Evolutionary conservation across 2,113 vertebrate species (phyloP), one percentile per base, ranked within the genome.

Genomic region (Cephalopterus ornatus): DNA sequence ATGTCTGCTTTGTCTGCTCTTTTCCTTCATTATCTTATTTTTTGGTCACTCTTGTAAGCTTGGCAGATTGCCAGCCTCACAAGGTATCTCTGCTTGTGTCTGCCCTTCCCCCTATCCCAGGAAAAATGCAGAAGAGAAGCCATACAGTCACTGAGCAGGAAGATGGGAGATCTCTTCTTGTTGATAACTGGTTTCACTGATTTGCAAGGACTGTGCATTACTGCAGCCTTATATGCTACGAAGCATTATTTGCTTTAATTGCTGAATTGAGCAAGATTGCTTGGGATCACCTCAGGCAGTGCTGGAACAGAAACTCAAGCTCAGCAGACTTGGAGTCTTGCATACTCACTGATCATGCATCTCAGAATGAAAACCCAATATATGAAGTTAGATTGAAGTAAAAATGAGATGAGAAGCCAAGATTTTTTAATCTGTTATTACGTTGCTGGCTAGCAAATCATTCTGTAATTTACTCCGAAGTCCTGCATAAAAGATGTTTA

Each of bases 391-490:
- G 20, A 62, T 32, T 47, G 52, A 66, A 92, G 68, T 47, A 19
- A 90, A 88, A 85, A 44, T 39, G 52, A 50, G 35, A 75, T n/a
- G 35, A 88, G 35, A 95, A 49, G 39, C 56, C 56, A 85, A 61
- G 2, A 0, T 46, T 53, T 46, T 58, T 35, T 22, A 56, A 55
- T 86, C 23, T 49, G 0, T 59, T 62, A 17, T 22, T 78, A 16
- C 75, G 11, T 33, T 85, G 37, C 62, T 72, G 89, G 32, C 53
- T 78, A 27, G 35, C 7, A 74, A 53, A 62, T 77, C 3, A n/a
- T 67, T 46, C 11, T 78, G 30, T 56, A 41, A 47, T 91, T 89
- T 92, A 52, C 26, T 77, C 21, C 50, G 21, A 65, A 73, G 8
- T 76, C 18, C 50, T 76, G 58, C 53, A n/a, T 63, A n/a, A 79